phyloP scores from a whole-genome alignment of 2,888 invertebrate species.

The Anthophora plumipes region DNA sequence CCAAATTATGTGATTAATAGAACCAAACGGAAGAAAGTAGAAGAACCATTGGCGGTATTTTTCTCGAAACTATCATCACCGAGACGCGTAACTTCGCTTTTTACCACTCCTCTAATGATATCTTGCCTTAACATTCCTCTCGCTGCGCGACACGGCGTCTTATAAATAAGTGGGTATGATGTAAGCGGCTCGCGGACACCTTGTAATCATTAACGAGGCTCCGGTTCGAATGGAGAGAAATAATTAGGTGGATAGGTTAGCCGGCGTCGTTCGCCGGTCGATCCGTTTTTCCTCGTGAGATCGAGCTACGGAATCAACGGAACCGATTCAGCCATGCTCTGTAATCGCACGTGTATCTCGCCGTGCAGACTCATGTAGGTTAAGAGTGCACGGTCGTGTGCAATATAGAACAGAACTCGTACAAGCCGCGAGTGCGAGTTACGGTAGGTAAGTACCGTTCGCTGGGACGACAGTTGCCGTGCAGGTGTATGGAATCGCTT shows the following conservation, averaged over 20 bases:
- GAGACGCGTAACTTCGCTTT: not conserved
- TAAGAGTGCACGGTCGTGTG: conserved; percentile 58
- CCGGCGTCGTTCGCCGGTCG: not conserved
- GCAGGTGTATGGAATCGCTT: conserved; percentile 74
- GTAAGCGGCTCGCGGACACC: not conserved
- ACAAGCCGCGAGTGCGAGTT: conserved; percentile 59
- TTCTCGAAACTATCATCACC: not conserved
- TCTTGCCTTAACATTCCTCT: conserved; percentile 17
- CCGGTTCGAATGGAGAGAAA: not conserved
- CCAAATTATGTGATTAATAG: no score
- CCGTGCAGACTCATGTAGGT: conserved; percentile 59
- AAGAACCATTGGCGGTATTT: not conserved
- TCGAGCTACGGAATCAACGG: conserved; percentile 12
- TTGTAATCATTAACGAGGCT: conserved; percentile 28
- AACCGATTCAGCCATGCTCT: conserved; percentile 22
- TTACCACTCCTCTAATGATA: conserved; percentile 5
- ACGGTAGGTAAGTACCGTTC: conserved; percentile 70
- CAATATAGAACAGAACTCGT: conserved; percentile 60
- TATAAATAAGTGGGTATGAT: conserved; percentile 10
- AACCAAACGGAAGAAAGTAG: no score
- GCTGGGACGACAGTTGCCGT: conserved; percentile 70
- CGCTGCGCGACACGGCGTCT: not conserved
- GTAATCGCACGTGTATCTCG: conserved; percentile 32
- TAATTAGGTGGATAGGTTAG: not conserved
- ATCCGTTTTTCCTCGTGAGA: not conserved